phyloP scores from a whole-genome alignment of 2,888 invertebrate genomes.

The Amorpha juglandis region DNA sequence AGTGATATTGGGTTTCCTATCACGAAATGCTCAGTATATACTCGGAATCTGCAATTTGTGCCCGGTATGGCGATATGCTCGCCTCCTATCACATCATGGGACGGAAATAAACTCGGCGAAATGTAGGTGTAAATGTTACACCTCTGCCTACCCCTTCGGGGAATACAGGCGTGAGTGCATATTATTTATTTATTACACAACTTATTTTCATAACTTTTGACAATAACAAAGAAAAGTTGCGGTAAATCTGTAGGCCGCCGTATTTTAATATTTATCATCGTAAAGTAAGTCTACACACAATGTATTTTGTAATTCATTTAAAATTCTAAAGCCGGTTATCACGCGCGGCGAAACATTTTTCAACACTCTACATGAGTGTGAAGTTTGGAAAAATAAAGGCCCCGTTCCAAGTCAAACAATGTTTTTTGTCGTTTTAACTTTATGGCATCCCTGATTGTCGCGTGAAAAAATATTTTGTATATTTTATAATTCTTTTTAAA shows the following conservation, averaged over 20 bases:
- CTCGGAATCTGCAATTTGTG: too few species aligned
- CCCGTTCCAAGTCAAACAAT: neutral
- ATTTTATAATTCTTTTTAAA: constrained; percentile 4
- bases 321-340: constrained; percentile 14
- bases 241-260: neutral
- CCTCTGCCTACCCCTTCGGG: too few species aligned
- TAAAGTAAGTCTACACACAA: neutral
- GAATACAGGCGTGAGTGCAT: too few species aligned
- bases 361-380: neutral
- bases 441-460: neutral
- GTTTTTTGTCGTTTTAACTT: neutral
- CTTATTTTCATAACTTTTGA: too few species aligned
- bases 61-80: too few species aligned
- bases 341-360: neutral
- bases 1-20: too few species aligned
- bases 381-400: neutral
- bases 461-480: neutral
- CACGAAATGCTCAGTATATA: too few species aligned
- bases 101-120: too few species aligned
- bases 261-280: neutral
- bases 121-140: too few species aligned
- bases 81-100: too few species aligned
- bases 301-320: constrained; percentile 4
- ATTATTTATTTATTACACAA: too few species aligned
- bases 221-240: neutral